Evolutionary conservation across 2,797 vertebrate species (phyloP), one percentile per base, ranked within the genome.

Genomic region (Pipistrellus kuhlii): DNA sequence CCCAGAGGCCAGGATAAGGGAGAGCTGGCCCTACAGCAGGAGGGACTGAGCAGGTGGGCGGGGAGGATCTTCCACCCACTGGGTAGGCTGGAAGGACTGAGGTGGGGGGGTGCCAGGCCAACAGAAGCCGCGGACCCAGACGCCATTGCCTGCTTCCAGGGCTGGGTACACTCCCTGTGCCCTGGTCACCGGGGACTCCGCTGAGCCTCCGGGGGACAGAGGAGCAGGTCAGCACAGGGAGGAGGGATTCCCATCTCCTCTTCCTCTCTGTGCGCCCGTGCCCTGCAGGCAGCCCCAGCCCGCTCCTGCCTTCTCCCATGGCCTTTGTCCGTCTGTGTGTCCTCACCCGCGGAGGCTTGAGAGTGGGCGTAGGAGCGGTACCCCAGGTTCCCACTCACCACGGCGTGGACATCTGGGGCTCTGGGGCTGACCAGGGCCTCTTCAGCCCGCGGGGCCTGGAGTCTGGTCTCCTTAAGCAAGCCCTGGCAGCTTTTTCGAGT

Each of bases 381-480:
- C 6, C 20, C 17, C 35, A 7, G 12, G 10, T 46, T 75, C 35
- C 66, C 32, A 84, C 95, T 94, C 78, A 97, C 96, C 89, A 0
- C 23, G 2, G 82, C 0, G 3, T 77, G 77, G 30, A 14, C 32
- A 11, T 41, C 72, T 0, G 9, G 38, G 53, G 11, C 35, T 38
- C 85, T 83, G 86, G 57, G 64, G 41, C n/a, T 76, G 77, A 55
- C 32, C 27, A 8, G 88, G 83, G n/a, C n/a, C 48, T 85, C 77
- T 62, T 41, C 71, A 0, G 55, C 32, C 78, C 53, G 73, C 12
- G 11, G 59, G 73, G 71, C 20, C 66, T 81, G 96, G 46, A 13
- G 38, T 20, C 68, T 85, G n/a, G 90, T 27, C 32, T n/a, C 68
- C 0, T 11, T 48, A 69, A 32, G 72, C 41, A 59, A 41, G 25